Evolutionary conservation across 2,888 invertebrate genomes (phyloP), one percentile per base, ranked within the genome.

Genomic region (Augochlorella aurata): DNA sequence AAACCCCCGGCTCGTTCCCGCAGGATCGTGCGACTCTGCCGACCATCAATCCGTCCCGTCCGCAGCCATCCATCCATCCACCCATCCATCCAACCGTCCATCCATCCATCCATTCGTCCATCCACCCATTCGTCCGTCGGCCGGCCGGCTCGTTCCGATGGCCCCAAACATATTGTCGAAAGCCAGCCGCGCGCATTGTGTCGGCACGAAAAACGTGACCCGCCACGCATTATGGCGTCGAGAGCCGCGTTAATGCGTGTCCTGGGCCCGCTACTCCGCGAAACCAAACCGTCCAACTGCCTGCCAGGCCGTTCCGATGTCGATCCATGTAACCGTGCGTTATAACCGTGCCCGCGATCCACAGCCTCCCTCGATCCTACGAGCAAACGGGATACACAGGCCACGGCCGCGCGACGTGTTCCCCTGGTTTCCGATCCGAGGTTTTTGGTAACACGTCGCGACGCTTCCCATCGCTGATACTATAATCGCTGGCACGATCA

Each of bases 171-270:
- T 90, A 91, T 90, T 90, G 90, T 87, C 84, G 85, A 75, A 86
- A 79, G 79, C 79, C 85, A 84, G 85, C 66, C 61, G 83, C 81
- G 72, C 63, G 84, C 80, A 84, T 85, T 89, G 84, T 86, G 82
- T 24, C 81, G 65, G 82, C 74, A 74, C 81, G 81, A 85, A 81
- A 83, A 83, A 83, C 83, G 83, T 83, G 77, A 81, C 79, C 79
- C 81, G 77, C 77, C 79, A 67, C 81, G 87, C 83, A 89, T 90
- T 89, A 87, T 88, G 83, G 85, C 81, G 80, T 81, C 88, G 87
- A 87, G 88, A 88, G 87, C 85, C 74, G 49, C 91, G 91, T 92
- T 92, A 91, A 92, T 92, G 91, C 92, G 92, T 91, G 92, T 92
- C 90, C 87, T 86, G 77, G 74, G 77, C 77, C 77, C 78, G 85